phyloP scores from a whole-genome alignment of 2,113 vertebrate species.

The Hippolais icterina region DNA sequence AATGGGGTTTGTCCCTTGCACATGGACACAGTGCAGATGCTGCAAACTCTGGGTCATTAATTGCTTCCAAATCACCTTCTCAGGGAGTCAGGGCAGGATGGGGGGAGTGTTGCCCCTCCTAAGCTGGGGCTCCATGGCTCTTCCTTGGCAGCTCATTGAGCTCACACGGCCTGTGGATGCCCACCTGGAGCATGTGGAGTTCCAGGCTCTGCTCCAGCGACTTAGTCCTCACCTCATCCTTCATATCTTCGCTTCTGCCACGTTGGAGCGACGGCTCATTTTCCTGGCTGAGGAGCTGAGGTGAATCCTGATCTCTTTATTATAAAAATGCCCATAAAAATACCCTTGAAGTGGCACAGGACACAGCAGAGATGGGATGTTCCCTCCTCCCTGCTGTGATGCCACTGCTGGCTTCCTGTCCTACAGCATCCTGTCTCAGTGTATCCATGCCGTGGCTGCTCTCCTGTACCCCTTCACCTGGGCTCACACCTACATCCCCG shows the following conservation, averaged over 20 bases:
- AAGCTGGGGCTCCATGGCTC: background rate
- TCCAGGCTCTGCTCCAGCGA: slow-evolving; percentile 80
- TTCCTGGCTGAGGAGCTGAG: slow-evolving; percentile 92
- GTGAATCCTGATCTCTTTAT: slow-evolving; percentile 54
- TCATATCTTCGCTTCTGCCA: slow-evolving; percentile 85
- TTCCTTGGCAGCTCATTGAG: slow-evolving; percentile 80
- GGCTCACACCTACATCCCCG: slow-evolving; percentile 96
- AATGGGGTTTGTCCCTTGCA: background rate
- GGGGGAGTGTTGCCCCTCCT: background rate
- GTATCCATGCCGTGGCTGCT: slow-evolving; percentile 88
- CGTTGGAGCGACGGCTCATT: slow-evolving; percentile 88
- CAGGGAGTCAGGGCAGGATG: background rate
- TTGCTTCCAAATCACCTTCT: background rate
- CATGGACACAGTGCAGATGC: background rate
- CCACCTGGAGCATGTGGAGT: slow-evolving; percentile 92
- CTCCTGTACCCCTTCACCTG: slow-evolving; percentile 96
- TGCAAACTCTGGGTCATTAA: background rate
- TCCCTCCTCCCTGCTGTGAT: fast-evolving
- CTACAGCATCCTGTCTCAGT: slow-evolving; percentile 88
- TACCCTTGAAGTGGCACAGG: background rate
- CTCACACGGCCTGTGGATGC: slow-evolving; percentile 91
- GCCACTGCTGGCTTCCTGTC: background rate
- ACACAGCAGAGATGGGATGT: background rate
- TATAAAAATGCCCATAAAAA: background rate
- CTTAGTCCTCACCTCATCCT: slow-evolving; percentile 84